A percentile compares a stretch with the other conserved stretches of the same genome.
These are phyloP conservation scores for Pipa parva DNA, from an alignment of 2,113 vertebrate species.

Conservation along the genomic window DNA sequence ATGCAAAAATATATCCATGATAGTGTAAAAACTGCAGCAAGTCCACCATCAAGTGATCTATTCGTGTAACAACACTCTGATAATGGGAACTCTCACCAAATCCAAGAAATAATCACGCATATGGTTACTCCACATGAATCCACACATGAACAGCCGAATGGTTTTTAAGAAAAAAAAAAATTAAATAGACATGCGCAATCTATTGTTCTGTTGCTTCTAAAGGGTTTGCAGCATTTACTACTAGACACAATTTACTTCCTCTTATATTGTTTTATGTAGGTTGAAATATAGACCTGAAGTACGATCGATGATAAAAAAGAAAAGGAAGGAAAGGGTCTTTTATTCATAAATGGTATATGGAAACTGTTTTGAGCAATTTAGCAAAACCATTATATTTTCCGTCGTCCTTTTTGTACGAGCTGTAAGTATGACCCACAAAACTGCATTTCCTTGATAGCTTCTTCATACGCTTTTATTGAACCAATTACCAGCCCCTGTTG, in stretches of 20 bases:
- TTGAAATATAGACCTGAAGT: neutral
- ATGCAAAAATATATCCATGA: too few relatives aligned
- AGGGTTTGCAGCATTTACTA: neutral
- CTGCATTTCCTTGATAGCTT: neutral
- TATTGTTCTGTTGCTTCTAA: neutral
- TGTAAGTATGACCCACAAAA: slow-evolving; percentile 1
- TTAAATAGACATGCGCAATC: too few relatives aligned
- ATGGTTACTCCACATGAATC: too few relatives aligned
- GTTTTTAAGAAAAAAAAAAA: too few relatives aligned
- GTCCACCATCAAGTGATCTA: too few relatives aligned
- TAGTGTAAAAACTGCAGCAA: too few relatives aligned
- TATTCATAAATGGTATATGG: neutral
- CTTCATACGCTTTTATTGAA: slow-evolving; percentile 1
- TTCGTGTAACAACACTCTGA: too few relatives aligned
- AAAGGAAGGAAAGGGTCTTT: neutral
- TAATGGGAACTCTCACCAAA: too few relatives aligned
- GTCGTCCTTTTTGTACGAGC: neutral
- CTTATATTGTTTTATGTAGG: neutral
- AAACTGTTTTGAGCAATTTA: neutral
- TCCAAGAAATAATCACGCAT: too few relatives aligned
- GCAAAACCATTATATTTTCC: neutral
- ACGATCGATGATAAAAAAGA: neutral
- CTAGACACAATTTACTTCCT: neutral
- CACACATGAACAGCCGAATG: too few relatives aligned
- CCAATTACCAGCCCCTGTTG: neutral